phyloP scores from a whole-genome alignment of 1,140 invertebrate genomes.

The Rhynchophorus ferrugineus region DNA sequence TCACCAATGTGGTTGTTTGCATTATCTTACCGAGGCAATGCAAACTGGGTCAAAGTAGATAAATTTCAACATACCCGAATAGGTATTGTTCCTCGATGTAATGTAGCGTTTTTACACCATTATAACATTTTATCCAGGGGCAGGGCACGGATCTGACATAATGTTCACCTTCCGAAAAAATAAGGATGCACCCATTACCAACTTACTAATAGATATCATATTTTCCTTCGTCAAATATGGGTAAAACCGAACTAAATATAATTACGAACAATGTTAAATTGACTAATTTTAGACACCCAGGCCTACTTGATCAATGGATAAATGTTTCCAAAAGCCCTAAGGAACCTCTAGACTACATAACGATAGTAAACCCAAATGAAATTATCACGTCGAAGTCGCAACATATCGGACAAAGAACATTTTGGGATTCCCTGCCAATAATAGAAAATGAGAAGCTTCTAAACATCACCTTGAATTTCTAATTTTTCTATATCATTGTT shows the following conservation, averaged over 20 bases:
- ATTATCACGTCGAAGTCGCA: not conserved
- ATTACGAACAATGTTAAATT: not conserved
- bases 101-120: not conserved
- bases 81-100: not conserved
- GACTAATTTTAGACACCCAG: not conserved
- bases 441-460: not conserved
- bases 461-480: not conserved
- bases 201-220: not conserved
- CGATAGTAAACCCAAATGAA: not conserved
- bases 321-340: not conserved
- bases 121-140: not conserved
- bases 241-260: not conserved
- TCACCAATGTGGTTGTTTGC: not conserved
- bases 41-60: not conserved
- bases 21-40: not conserved
- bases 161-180: not conserved
- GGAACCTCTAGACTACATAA: not conserved
- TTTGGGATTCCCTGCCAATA: not conserved
- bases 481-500: too few species aligned
- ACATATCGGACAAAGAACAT: not conserved
- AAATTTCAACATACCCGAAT: not conserved
- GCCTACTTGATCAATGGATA: not conserved
- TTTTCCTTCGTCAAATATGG: not conserved
- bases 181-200: not conserved
- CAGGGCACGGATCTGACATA: not conserved